Percentiles rank a stretch among this genome's conserved stretches.
Conservation (phyloP, 53 echinoderm and acorn worm genomes). For the Holothuria scabra region DNA sequence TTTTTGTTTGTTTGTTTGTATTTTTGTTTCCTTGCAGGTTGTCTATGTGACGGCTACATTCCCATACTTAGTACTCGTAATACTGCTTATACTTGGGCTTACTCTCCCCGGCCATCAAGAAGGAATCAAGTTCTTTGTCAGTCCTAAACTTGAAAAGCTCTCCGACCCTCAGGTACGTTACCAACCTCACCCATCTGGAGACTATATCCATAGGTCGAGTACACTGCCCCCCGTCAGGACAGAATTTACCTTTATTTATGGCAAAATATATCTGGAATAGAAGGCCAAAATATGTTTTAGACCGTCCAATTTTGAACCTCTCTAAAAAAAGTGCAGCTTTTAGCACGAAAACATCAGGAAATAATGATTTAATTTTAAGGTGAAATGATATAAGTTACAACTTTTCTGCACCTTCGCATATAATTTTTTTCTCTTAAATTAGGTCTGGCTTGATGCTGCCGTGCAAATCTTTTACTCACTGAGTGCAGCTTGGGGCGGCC, state of each 20-base stretch:
- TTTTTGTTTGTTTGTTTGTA: too few species aligned
- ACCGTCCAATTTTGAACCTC: too few species aligned
- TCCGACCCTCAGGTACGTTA: conserved; percentile 63
- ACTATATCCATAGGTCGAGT: too few species aligned
- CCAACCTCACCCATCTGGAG: too few species aligned
- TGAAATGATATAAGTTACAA: too few species aligned
- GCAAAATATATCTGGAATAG: too few species aligned
- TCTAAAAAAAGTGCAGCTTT: too few species aligned
- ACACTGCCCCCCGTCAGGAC: too few species aligned
- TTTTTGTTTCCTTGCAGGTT: conserved; percentile 49
- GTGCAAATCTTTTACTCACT: conserved; percentile 91
- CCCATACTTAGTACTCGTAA: conserved; percentile 72
- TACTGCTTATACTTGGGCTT: conserved; percentile 70
- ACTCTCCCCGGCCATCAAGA: conserved; percentile 68
- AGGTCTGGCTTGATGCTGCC: conserved; percentile 95
- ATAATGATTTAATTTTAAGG: too few species aligned
- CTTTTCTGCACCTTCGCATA: neutral
- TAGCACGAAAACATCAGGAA: too few species aligned
- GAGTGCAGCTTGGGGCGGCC: conserved; percentile 89
- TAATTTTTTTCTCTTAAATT: neutral
- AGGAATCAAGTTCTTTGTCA: conserved; percentile 72
- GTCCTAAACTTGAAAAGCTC: conserved; percentile 55
- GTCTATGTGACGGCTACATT: conserved; percentile 83
- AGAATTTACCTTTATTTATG: too few species aligned
- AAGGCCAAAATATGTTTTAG: too few species aligned